Evolutionary conservation across 2,113 vertebrate genomes (phyloP), one percentile per base, ranked within the genome.

Genomic region (Syngnathus floridae): DNA sequence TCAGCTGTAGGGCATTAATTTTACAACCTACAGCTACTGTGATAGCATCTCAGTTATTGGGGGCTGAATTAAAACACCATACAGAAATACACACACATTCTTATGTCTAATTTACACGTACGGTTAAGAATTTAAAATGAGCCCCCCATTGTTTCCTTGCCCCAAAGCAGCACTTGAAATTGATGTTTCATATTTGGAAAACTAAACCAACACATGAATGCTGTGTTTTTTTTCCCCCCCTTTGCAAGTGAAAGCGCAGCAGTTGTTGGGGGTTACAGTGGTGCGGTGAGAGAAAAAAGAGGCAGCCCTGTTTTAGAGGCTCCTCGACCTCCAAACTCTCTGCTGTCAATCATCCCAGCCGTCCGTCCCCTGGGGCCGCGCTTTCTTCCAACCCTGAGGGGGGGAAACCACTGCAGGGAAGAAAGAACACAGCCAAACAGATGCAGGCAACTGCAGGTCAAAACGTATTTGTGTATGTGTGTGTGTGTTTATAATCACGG

Each of bases 321-420:
- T 82, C 69, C 79, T 84, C 80, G 82, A 88, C 84, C 81, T 86
- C 84, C 83, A 85, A 88, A 90, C 82, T 86, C 71, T 64, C 76
- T 73, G 73, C 82, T 90, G 88, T 90, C 86, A 87, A 86, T 91
- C 89, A 89, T 70, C 62, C 51, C 77, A 82, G 81, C 78, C 72
- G 68, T 74, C 67, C 56, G 54, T 86, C 81, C 84, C 73, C 69
- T 65, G 84, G 78, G 84, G 79, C 78, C 48, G 41, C 62, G 70
- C 69, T 84, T 80, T 86, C 82, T 80, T 86, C 75, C 82, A 75
- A 64, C 75, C 71, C 70, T 26, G 46, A 36, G 52, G 35, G 40
- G 51, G 52, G 65, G 26, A 41, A 9, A 75, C 72, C 70, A 73
- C 67, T 43, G 62, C 72, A 59, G 69, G 72, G 70, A 70, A 82